Conservation (phyloP, 2,888 invertebrate species). For the Drepana falcataria region DNA sequence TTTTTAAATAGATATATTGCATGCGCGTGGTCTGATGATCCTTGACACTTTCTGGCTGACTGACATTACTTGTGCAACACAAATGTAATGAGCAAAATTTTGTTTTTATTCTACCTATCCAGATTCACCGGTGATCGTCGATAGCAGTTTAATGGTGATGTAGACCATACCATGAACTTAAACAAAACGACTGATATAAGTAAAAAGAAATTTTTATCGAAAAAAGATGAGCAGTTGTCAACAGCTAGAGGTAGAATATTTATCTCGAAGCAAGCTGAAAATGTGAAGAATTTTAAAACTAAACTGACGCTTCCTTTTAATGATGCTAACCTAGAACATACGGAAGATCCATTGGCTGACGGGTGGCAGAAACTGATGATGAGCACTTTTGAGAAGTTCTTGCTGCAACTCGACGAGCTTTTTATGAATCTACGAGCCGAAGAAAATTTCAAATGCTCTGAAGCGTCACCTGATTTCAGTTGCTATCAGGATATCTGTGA, state of each 20-base stretch:
- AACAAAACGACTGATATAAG: not conserved
- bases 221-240: not conserved
- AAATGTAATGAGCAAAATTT: no score
- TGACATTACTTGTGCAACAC: no score
- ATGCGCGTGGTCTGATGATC: no score
- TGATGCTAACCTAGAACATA: not conserved
- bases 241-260: not conserved
- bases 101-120: no score
- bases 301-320: not conserved
- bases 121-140: no score
- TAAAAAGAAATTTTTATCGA: not conserved
- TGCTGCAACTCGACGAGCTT: conserved; percentile 13
- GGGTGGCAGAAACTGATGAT: not conserved
- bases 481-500: conserved; percentile 19
- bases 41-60: no score
- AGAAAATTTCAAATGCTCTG: conserved; percentile 6
- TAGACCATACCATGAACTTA: not conserved
- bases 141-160: not conserved
- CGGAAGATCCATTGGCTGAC: not conserved
- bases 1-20: no score
- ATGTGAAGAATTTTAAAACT: not conserved
- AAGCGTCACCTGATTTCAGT: conserved; percentile 9
- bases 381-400: conserved; percentile 5
- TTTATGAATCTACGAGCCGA: conserved; percentile 10
- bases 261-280: not conserved